Conservation (phyloP, 2,888 invertebrate species). For the Tipula vernalis region DNA sequence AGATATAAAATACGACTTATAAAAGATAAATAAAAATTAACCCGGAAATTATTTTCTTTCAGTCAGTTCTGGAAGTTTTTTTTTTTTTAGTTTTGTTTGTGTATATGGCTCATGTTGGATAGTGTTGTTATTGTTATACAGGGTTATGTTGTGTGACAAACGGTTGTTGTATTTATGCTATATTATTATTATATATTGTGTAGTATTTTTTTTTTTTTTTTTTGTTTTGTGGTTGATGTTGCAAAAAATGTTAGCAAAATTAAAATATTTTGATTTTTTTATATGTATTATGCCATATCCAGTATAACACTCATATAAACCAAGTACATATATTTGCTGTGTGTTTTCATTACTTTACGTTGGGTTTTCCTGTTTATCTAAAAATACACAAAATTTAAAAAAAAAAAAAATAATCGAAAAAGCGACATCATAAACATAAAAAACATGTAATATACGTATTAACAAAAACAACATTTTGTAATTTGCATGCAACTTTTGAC, state of each 20-base stretch:
- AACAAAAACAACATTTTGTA: not conserved
- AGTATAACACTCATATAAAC: not conserved
- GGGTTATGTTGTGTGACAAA: not conserved
- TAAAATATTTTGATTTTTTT: not conserved
- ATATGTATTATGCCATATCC: not conserved
- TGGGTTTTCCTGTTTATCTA: not conserved
- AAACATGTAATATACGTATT: not conserved
- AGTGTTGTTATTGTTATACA: not conserved
- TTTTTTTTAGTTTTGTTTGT: not conserved
- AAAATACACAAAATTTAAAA: not conserved
- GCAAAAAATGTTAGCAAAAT: not conserved
- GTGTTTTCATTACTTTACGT: not conserved
- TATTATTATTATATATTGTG: not conserved
- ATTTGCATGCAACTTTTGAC: not conserved
- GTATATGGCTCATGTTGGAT: not conserved
- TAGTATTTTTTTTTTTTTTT: not conserved
- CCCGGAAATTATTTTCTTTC: conserved; percentile 9
- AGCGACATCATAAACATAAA: not conserved
- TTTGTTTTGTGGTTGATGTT: not conserved
- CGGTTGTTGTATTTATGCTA: not conserved
- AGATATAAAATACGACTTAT: not conserved
- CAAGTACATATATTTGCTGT: not conserved
- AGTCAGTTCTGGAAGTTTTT: not conserved
- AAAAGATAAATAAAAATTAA: conserved; percentile 9
- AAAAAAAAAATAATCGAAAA: not conserved